phyloP scores from a whole-genome alignment of 2,888 invertebrate species.

The Brachyptera risi region DNA sequence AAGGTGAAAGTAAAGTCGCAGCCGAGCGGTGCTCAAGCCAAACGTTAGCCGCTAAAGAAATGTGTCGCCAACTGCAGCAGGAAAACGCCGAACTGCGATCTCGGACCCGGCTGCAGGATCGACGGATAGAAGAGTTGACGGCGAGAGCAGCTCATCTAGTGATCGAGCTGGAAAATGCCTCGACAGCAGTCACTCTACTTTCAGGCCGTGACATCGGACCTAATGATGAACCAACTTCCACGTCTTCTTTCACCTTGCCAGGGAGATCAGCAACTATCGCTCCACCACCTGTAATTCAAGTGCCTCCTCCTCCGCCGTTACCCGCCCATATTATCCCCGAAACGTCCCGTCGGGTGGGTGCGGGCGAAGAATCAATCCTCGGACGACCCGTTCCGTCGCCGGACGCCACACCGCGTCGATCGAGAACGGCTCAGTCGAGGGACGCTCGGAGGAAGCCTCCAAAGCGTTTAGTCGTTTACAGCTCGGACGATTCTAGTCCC shows the following conservation, averaged over 20 bases:
- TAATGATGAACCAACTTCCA: neutral
- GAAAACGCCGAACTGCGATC: slow-evolving; percentile 34
- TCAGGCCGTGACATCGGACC: neutral
- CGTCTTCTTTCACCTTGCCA: too few relatives aligned
- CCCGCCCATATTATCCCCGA: slow-evolving; percentile 1
- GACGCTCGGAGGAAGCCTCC: slow-evolving; percentile 23
- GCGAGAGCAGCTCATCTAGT: slow-evolving; percentile 23
- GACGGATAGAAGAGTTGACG: slow-evolving; percentile 29
- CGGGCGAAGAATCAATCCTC: neutral
- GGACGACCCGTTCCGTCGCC: neutral
- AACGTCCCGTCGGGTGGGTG: neutral
- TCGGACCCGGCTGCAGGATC: slow-evolving; percentile 25
- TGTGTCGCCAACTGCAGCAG: slow-evolving; percentile 31
- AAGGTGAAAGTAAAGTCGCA: neutral
- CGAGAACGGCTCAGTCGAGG: neutral
- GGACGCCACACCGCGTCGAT: neutral
- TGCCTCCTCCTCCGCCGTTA: slow-evolving; percentile 10
- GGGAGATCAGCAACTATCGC: neutral
- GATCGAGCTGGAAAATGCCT: slow-evolving; percentile 24
- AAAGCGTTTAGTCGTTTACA: slow-evolving; percentile 19
- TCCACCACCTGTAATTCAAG: slow-evolving; percentile 9
- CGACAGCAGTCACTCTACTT: neutral
- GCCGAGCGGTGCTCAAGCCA: neutral
- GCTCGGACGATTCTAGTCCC: slow-evolving; percentile 37
- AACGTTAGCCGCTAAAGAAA: neutral